Evolutionary conservation across 2,888 invertebrate genomes (phyloP).

Genomic region (Coronaproctus castanopsis): DNA sequence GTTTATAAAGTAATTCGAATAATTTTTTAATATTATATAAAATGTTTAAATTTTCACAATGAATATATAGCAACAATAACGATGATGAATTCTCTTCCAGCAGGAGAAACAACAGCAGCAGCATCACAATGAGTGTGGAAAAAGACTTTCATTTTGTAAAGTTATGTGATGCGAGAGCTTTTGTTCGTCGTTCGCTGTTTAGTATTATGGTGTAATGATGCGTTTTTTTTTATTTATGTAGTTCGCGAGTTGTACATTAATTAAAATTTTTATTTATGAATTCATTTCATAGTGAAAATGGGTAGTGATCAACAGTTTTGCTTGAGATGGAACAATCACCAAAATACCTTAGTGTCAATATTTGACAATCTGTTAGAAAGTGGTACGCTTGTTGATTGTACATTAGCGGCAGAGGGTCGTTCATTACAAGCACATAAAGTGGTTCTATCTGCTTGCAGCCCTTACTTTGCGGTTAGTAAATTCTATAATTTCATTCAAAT

Average conservation of each 20-base stretch:
- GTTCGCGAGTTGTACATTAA: conserved; percentile 2
- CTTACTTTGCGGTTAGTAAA: conserved; percentile 28
- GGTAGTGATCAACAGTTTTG: conserved; percentile 66
- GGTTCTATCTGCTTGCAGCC: conserved; percentile 54
- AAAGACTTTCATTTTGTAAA: neutral
- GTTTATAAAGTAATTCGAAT: too few species aligned
- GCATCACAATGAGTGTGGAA: neutral
- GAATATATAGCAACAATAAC: too few species aligned
- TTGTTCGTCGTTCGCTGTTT: neutral
- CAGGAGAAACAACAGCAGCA: neutral
- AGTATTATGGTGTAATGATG: neutral
- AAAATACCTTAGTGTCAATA: conserved; percentile 72
- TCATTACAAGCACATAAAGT: conserved; percentile 83
- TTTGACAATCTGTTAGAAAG: conserved; percentile 77
- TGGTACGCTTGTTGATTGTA: conserved; percentile 79
- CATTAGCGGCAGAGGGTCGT: conserved; percentile 76
- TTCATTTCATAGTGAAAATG: neutral
- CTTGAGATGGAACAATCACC: conserved; percentile 85
- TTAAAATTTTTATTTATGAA: neutral
- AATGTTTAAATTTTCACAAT: too few species aligned
- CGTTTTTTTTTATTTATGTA: conserved; percentile 7
- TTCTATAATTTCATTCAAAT: too few species aligned
- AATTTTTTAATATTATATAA: too few species aligned
- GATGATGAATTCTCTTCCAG: too few species aligned
- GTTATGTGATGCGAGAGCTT: neutral